phyloP scores from a whole-genome alignment of 2,797 vertebrate genomes.

The Prunella strophiata region DNA sequence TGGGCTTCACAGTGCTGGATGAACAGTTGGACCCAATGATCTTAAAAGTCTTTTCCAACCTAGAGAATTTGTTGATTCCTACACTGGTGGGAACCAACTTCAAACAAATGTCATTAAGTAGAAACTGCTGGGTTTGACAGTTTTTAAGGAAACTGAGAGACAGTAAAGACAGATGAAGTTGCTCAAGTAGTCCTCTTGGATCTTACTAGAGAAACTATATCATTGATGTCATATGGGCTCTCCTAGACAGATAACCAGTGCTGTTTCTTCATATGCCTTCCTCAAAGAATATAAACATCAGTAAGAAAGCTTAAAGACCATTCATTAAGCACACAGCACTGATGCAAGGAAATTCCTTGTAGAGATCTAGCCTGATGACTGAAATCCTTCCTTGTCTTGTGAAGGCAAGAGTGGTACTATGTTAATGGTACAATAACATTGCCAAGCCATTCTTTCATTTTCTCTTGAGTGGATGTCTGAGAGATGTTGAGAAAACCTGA shows the following conservation, averaged over 20 bases:
- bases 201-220: background rate
- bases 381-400: background rate
- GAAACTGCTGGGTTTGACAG: background rate
- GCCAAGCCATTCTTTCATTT: background rate
- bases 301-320: background rate
- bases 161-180: background rate
- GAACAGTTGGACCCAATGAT: background rate
- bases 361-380: background rate
- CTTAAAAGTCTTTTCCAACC: background rate
- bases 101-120: background rate
- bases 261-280: background rate
- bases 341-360: background rate
- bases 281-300: background rate
- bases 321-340: background rate
- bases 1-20: background rate
- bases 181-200: background rate
- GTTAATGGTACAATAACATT: background rate
- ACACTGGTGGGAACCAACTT: background rate
- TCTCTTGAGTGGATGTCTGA: background rate
- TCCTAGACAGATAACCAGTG: background rate
- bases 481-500: background rate
- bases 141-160: background rate
- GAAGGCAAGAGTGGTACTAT: background rate
- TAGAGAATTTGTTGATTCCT: background rate
- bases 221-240: background rate